Evolutionary conservation across 2,113 vertebrate species (phyloP).

Genomic region (Myxocyprinus asiaticus): DNA sequence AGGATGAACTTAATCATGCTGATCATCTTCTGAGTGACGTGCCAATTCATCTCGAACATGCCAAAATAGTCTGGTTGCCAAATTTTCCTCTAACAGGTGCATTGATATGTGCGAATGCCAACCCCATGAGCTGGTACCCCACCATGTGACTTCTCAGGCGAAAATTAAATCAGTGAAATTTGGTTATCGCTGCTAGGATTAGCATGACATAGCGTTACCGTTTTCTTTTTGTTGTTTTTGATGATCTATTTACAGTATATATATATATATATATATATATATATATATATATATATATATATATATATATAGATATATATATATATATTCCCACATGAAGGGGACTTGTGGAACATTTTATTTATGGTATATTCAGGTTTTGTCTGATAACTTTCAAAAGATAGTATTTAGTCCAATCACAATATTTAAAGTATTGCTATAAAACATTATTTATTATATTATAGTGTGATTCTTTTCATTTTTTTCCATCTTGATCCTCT

Average conservation of each 20-base stretch:
- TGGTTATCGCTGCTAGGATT: slow-evolving; percentile 51
- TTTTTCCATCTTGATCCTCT: slow-evolving; percentile 52
- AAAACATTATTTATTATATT: slow-evolving; percentile 58
- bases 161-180: slow-evolving; percentile 34
- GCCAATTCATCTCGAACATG: slow-evolving; percentile 40
- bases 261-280: background rate
- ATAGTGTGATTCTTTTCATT: slow-evolving; percentile 50
- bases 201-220: slow-evolving; percentile 42
- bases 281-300: slow-evolving; percentile 18
- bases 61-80: slow-evolving; percentile 51
- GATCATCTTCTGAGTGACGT: slow-evolving; percentile 29
- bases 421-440: slow-evolving; percentile 58
- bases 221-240: slow-evolving; percentile 20
- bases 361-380: slow-evolving; percentile 53
- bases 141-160: slow-evolving; percentile 57
- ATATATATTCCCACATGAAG: background rate
- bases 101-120: slow-evolving; percentile 38
- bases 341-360: slow-evolving; percentile 51
- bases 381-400: slow-evolving; percentile 46
- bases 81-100: slow-evolving; percentile 49
- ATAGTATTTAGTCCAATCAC: slow-evolving; percentile 60
- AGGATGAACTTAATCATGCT: slow-evolving; percentile 10
- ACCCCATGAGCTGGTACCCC: slow-evolving; percentile 48
- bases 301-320: slow-evolving; percentile 32
- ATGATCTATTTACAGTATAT: too few species aligned